Conservation (phyloP, 2,113 vertebrate genomes). For the Anarrhichthys ocellatus region DNA sequence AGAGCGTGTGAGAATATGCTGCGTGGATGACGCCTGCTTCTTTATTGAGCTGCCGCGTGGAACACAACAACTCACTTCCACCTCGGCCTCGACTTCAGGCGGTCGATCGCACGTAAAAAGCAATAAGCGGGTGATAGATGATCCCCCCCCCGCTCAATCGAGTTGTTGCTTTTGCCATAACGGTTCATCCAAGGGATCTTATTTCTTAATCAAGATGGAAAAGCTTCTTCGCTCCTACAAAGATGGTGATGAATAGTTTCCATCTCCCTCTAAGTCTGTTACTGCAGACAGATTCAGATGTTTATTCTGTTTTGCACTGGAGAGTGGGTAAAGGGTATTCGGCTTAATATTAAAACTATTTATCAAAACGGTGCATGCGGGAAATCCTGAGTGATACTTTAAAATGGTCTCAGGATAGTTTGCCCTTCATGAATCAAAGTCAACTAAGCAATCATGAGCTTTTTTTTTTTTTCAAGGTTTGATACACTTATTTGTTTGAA, state of each 20-base stretch:
- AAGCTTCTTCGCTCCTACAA: neutral
- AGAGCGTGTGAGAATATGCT: conserved; percentile 41
- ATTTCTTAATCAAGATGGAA: conserved; percentile 50
- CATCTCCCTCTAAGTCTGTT: conserved; percentile 40
- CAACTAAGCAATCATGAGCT: conserved; percentile 32
- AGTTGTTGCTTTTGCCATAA: conserved; percentile 34
- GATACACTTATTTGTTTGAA: conserved; percentile 21
- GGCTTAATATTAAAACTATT: conserved; percentile 72
- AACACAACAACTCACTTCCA: conserved; percentile 18
- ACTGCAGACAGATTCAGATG: conserved; percentile 40
- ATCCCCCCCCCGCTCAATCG: conserved; percentile 30
- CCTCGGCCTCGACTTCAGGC: conserved; percentile 30
- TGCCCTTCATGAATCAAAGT: conserved; percentile 35
- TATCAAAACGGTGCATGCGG: conserved; percentile 37
- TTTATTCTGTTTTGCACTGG: conserved; percentile 44
- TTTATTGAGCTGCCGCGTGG: conserved; percentile 11
- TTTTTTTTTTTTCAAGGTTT: neutral
- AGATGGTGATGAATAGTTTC: conserved; percentile 42
- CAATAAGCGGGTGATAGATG: conserved; percentile 54
- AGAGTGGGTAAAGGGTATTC: conserved; percentile 13
- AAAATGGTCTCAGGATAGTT: conserved; percentile 6
- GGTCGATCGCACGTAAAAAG: conserved; percentile 24
- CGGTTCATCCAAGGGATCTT: conserved; percentile 38
- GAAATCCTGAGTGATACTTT: conserved; percentile 12
- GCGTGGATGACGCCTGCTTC: conserved; percentile 4